Base-by-base conservation (phyloP, 2,888 invertebrate genomes). In the Dryadula phaetusa region DNA sequence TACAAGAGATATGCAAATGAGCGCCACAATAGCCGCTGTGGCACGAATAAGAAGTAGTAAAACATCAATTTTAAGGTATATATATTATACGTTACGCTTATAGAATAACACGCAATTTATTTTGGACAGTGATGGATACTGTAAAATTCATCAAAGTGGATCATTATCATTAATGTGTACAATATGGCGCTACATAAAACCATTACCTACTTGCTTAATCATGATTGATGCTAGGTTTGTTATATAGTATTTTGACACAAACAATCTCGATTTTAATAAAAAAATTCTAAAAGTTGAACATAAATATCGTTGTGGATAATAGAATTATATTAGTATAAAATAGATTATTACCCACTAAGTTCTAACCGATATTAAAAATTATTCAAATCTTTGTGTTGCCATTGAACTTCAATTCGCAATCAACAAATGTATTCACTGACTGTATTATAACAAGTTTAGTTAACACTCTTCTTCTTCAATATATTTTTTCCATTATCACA, bases 1-100 rank as follows among this genome's bases (percentile, higher is more conserved):
- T 56, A 28, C 37, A 60, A 46, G 63, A 60, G 58, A 60, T 63
- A 67, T 67, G 63, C 25, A 63, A 67, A 67, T 63, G 54, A 58
- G 52, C 22, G 44, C 52, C 58, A 37, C 44, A 25, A 60, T 64
- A 25, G 40, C 34, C 25, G 37, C 54, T 54, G 54, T 34, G 52
- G 47, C 58, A 63, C 16, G 52, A 58, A 60, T 20, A 37, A 60
- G 32, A 44, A 44, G n/a, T 40, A 53, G 40, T 10, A 63, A 63
- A 53, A 7, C 10, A 53, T n/a, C 28, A 20, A 12, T 54, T 53
- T 42, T 16, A 40, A 40, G 62, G 42, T 40, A 22, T 37, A 37
- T 22, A 22, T 49, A 47, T 52, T 28, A 28, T 28, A 18, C 7
- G 14, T 18, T 42, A 44, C n/a, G 14, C 42, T 44, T 54, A 16